Base-by-base conservation (phyloP, 2,888 invertebrate genomes). In the Psococerastis gibbosa region DNA sequence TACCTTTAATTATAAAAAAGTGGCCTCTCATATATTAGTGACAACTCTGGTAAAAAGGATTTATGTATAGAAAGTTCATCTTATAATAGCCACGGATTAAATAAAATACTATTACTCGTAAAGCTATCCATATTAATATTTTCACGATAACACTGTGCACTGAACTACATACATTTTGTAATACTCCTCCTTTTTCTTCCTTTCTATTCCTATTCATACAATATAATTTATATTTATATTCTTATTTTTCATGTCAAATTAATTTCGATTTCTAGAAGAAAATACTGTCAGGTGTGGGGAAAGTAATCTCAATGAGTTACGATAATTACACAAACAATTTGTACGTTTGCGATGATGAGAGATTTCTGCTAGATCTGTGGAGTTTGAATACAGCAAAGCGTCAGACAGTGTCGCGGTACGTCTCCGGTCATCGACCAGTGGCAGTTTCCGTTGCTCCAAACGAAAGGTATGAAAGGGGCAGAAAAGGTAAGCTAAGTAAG, bases 281-380 rank as follows among this genome's bases (percentile, higher is more conserved):
- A n/a, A n/a, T n/a, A n/a, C n/a, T n/a, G n/a, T 53, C 59, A 11
- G 64, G 65, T 33, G 49, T 71, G 35, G 69, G 66, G 18, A 57
- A 60, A 38, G 56, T 78, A 1, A 64, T 63, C 41, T 71, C 68
- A 4, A 60, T 79, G 61, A 71, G 70, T 49, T 73, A 71, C 51
- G 85, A 87, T 63, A 67, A 73, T 50, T 63, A 73, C 6, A 73
- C 78, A 0, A 75, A 81, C 47, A 76, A 75, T 49, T 59, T 88
- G 0, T 88, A 84, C 57, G 73, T 80, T 63, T 62, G 75, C 45
- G 81, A 87, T 57, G 63, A 66, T 0, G 68, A 68, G 0, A 67
- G 69, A 9, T 67, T 67, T 43, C 68, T 69, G 1, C 61, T 87
- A 1, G 82, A 83, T 55, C 71, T 73, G 2, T 56, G 75, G 9